Evolutionary conservation across 2,888 invertebrate genomes (phyloP).

Genomic region (Emmelina monodactyla): DNA sequence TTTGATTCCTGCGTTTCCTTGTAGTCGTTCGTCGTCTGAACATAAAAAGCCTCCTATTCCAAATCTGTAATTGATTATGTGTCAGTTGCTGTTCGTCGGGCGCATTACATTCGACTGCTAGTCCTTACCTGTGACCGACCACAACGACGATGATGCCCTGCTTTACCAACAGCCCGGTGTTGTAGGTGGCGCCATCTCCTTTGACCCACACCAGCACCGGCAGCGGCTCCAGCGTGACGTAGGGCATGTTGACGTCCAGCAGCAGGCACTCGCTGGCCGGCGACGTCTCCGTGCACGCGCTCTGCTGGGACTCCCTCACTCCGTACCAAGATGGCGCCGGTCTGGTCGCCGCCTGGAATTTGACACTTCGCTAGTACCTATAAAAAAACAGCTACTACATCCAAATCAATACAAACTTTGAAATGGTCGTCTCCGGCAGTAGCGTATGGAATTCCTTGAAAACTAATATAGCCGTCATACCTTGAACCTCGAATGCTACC

Average conservation of each 20-base stretch:
- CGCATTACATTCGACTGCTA: no score
- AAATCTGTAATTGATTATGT: constrained; percentile 45
- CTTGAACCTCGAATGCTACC: no score
- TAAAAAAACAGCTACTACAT: no score
- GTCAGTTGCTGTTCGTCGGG: no score
- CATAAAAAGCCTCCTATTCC: constrained; percentile 50
- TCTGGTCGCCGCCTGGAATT: no score
- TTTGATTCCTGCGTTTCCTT: constrained; percentile 49
- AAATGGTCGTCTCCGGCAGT: no score
- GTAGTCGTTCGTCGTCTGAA: constrained; percentile 30
- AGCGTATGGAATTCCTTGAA: no score
- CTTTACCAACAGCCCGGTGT: constrained; percentile 32
- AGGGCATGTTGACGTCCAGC: constrained; percentile 70
- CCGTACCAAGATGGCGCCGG: constrained; percentile 41
- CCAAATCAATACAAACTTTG: no score
- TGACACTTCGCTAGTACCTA: no score
- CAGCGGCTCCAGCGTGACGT: constrained; percentile 26
- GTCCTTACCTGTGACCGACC: constrained; percentile 38
- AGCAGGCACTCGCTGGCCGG: constrained; percentile 71
- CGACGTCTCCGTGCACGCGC: constrained; percentile 27
- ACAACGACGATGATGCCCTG: constrained; percentile 37
- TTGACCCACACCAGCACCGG: constrained; percentile 50
- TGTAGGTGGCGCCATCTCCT: constrained; percentile 30
- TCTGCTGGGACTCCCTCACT: constrained; percentile 27
- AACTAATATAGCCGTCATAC: no score